Conservation (phyloP, 2,797 vertebrate genomes). For the Zalophus californianus region DNA sequence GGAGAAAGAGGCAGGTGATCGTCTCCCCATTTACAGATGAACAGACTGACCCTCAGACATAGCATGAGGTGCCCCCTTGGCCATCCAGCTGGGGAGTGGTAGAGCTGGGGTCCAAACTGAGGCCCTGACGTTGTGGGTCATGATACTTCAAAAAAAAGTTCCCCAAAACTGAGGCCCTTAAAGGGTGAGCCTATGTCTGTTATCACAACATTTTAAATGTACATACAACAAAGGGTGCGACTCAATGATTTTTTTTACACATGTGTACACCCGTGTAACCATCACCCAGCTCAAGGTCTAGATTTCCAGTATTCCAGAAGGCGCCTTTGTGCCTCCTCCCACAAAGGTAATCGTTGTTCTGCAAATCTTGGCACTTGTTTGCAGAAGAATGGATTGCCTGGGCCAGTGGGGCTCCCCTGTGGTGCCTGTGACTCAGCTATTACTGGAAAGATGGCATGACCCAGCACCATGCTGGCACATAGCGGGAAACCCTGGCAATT, state of each 20-base stretch:
- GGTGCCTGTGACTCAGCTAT: background rate
- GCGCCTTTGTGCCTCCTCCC: background rate
- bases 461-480: background rate
- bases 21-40: background rate
- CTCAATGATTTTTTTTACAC: background rate
- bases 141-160: background rate
- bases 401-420: background rate
- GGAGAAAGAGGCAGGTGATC: background rate
- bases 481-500: background rate
- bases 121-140: background rate
- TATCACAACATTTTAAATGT: background rate
- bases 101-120: background rate
- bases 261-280: background rate
- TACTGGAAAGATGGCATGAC: background rate
- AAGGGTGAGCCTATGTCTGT: background rate
- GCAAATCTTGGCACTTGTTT: background rate
- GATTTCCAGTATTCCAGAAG: background rate
- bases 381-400: background rate
- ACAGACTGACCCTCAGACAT: background rate
- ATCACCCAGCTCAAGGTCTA: background rate
- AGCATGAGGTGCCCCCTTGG: background rate
- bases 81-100: no score
- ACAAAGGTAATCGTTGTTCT: background rate
- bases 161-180: background rate
- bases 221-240: rapidly evolving